Evolutionary conservation across 2,888 invertebrate species (phyloP).

Genomic region (Harpalus rubripes): DNA sequence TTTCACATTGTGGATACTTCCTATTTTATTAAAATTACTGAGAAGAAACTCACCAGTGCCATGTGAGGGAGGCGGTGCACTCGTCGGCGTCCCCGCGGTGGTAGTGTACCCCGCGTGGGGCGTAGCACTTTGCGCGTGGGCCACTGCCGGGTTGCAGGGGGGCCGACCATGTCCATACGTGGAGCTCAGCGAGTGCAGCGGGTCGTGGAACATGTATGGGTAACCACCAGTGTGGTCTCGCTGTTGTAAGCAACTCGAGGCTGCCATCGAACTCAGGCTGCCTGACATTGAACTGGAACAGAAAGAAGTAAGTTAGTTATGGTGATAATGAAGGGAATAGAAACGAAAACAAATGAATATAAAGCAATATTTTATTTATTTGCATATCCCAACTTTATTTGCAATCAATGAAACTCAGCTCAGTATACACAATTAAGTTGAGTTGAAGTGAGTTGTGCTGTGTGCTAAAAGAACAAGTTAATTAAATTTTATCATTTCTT

Average conservation of each 20-base stretch:
- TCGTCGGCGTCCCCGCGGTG: slow-evolving; percentile 81
- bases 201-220: slow-evolving; percentile 95
- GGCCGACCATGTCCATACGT: slow-evolving; percentile 86
- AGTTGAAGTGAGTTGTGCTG: no score
- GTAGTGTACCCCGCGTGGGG: slow-evolving; percentile 81
- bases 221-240: slow-evolving; percentile 83
- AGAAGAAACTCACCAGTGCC: slow-evolving; percentile 76
- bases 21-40: no score
- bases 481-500: no score
- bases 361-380: no score
- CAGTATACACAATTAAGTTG: no score
- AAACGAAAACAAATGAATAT: background rate
- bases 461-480: no score
- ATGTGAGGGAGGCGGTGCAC: slow-evolving; percentile 75
- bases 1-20: no score
- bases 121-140: slow-evolving; percentile 88
- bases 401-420: no score
- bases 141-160: slow-evolving; percentile 85
- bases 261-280: slow-evolving; percentile 86
- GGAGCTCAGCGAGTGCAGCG: slow-evolving; percentile 86
- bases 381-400: no score
- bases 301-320: no score
- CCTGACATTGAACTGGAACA: slow-evolving; percentile 90
- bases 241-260: slow-evolving; percentile 91
- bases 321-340: background rate